A percentile compares a stretch with the other conserved stretches of the same genome.
These are phyloP conservation scores for Chiloscyllium punctatum DNA, from an alignment of 2,797 vertebrate genomes.

Conservation along the genomic window DNA sequence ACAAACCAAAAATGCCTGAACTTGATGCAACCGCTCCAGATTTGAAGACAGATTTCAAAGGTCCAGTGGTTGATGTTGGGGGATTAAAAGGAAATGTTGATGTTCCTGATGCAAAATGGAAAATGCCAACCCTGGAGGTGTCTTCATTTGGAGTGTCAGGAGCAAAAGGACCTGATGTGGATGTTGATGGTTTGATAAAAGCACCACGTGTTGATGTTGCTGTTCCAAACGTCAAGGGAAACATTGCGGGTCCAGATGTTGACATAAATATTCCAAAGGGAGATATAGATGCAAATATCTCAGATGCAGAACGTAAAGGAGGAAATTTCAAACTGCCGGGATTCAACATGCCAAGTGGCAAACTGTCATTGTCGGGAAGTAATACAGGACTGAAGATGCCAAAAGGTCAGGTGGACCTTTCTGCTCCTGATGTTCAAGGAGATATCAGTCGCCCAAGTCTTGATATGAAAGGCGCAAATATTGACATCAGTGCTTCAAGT, in stretches of 20 bases:
- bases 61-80: conserved; percentile 32
- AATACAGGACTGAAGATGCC: background rate
- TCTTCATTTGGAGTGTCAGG: conserved; percentile 38
- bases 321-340: background rate
- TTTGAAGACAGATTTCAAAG: conserved; percentile 44
- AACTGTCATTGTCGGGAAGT: conserved; percentile 2
- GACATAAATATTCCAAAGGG: conserved; percentile 41
- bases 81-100: background rate
- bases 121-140: conserved; percentile 23
- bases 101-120: conserved; percentile 7
- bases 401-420: conserved; percentile 25
- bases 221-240: conserved; percentile 42
- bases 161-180: conserved; percentile 48
- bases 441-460: conserved; percentile 39
- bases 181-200: conserved; percentile 40
- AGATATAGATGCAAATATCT: conserved; percentile 19
- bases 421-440: conserved; percentile 21
- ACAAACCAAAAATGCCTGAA: conserved; percentile 13
- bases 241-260: conserved; percentile 40
- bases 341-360: background rate
- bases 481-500: conserved; percentile 19
- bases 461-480: conserved; percentile 42
- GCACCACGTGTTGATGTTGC: conserved; percentile 41
- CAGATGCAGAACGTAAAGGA: background rate
- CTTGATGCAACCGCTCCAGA: conserved; percentile 43